Evolutionary conservation across 2,888 invertebrate species (phyloP).

Genomic region (Carterocephalus palaemon): DNA sequence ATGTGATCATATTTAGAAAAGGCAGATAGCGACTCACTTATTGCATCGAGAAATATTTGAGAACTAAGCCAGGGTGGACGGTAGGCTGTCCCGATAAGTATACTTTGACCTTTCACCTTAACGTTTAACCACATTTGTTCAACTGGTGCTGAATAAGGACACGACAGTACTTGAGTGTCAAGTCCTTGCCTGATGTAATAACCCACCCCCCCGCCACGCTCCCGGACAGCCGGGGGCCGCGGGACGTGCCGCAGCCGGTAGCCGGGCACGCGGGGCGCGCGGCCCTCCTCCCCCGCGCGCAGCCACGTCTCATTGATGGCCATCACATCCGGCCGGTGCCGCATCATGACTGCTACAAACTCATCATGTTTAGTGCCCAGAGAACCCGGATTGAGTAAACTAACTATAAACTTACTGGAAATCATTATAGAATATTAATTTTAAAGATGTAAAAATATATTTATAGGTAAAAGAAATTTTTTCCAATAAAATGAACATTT

Average conservation of each 20-base stretch:
- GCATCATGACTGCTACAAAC: too few species aligned
- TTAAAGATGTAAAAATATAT: too few species aligned
- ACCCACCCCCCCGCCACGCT: background rate
- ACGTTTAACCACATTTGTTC: conserved; percentile 22
- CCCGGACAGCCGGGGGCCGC: too few species aligned
- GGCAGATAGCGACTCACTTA: background rate
- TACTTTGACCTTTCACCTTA: background rate
- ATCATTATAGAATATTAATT: too few species aligned
- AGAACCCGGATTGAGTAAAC: too few species aligned
- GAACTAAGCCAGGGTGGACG: conserved; percentile 1
- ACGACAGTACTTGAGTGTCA: background rate
- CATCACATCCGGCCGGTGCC: too few species aligned
- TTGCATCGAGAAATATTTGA: background rate
- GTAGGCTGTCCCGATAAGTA: conserved; percentile 5
- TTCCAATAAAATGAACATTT: too few species aligned
- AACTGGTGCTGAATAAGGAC: background rate
- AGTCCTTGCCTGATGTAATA: background rate
- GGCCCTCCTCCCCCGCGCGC: background rate
- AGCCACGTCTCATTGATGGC: background rate
- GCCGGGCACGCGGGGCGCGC: background rate
- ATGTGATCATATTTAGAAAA: background rate
- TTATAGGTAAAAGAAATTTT: too few species aligned
- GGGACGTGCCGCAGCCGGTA: background rate
- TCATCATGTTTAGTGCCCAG: too few species aligned
- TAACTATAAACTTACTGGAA: too few species aligned